Percentiles rank a stretch among this genome's conserved stretches.
Evolutionary conservation across 2,113 vertebrate genomes (phyloP).

Genomic region (Chrysemys picta): DNA sequence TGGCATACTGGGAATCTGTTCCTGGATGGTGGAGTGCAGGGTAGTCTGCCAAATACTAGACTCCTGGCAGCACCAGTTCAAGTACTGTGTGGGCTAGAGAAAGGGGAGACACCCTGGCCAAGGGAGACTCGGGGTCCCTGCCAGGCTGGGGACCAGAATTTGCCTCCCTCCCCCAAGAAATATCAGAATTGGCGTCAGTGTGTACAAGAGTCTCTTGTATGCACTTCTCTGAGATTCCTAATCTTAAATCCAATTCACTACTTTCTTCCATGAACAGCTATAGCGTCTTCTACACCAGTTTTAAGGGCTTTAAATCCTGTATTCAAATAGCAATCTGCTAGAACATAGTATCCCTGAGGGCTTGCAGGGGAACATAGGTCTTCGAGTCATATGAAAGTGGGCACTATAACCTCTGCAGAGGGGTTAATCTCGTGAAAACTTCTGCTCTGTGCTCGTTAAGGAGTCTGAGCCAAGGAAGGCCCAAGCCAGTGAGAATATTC

Average conservation of each 20-base stretch:
- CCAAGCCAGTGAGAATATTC: slow-evolving; percentile 58
- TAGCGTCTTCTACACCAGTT: slow-evolving; percentile 29
- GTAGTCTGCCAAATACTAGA: neutral
- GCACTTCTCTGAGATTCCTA: neutral
- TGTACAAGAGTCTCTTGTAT: neutral
- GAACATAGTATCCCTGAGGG: neutral
- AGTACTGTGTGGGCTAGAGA: neutral
- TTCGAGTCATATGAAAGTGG: neutral
- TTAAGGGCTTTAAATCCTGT: slow-evolving; percentile 17
- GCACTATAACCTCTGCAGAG: slow-evolving; percentile 22
- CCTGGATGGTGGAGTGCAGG: too few species aligned
- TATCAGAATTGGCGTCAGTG: neutral
- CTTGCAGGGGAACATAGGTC: neutral
- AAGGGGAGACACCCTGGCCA: neutral
- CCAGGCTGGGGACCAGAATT: neutral
- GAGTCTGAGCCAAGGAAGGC: slow-evolving; percentile 40
- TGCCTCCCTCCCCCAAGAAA: neutral
- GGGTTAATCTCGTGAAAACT: slow-evolving; percentile 63
- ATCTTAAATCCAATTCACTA: slow-evolving; percentile 39
- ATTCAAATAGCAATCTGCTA: slow-evolving; percentile 4
- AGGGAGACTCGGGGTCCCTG: neutral
- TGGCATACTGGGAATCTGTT: neutral
- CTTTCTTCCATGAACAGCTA: slow-evolving; percentile 9
- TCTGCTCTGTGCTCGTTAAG: slow-evolving; percentile 9
- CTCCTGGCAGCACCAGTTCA: neutral